Base-by-base conservation (phyloP, 1,140 invertebrate species). In the Physella acuta region DNA sequence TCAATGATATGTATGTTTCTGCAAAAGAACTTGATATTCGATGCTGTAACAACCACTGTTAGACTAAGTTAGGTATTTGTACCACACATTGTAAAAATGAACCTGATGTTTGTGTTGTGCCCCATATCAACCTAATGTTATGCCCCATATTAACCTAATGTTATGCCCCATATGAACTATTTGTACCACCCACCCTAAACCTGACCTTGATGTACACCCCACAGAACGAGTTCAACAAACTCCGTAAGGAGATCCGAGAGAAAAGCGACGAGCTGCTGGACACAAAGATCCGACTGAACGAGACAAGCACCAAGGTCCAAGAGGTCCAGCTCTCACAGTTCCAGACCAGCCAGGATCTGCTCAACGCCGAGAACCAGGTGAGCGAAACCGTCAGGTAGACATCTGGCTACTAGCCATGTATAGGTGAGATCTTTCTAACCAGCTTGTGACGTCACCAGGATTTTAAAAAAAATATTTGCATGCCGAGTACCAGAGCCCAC, bases 211-310 rank as follows among this genome's bases (percentile, higher is more conserved):
- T n/a, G n/a, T n/a, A n/a, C n/a, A n/a, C n/a, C n/a, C 1, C 14
- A 5, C 69, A 77, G 56, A 58, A 72, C 28, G 75, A 80, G 55
- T 80, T 79, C 62, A 30, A 70, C 30, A 68, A 67, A 24, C 59
- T 80, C 17, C 60, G 79, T 11, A 59, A 69, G 1, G 64, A 71
- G 2, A 51, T 78, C 1, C 68, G 59, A 33, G 63, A 61, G 33
- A 79, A 76, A 70, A 73, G 60, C 16, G 16, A 59, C 0, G 67
- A 68, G 34, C 44, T 80, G 11, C 44, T 74, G 2, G 73, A 76
- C 31, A 68, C 67, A 20, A 64, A 75, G 55, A n/a, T 69, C 5
- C 73, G 74, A 49, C 64, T 76, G 28, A 80, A 80, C 51, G 77
- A 80, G 51, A 79, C 73, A 0, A 53, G 65, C 0, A 34, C 58